Conservation (phyloP, 2,888 invertebrate species). For the Conchocele bisecta region DNA sequence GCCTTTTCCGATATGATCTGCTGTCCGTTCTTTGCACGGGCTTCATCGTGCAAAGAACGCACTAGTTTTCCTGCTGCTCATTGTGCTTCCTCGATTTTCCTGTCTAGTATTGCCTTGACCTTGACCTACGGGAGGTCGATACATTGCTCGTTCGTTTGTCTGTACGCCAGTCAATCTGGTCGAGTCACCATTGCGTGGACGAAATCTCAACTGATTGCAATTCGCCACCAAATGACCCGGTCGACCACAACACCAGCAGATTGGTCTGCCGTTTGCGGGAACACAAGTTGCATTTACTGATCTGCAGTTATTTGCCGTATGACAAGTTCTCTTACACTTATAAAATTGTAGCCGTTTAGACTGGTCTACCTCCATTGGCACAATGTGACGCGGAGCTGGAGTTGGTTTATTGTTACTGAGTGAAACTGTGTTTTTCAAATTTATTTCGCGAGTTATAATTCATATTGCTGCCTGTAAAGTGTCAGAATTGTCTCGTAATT, state of each 20-base stretch:
- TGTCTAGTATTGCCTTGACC: too few species aligned
- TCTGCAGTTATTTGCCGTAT: constrained; percentile 10
- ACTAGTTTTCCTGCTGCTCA: background rate
- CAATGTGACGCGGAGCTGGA: too few species aligned
- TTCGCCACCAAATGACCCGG: constrained; percentile 6
- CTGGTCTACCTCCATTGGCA: constrained; percentile 29
- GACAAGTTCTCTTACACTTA: constrained; percentile 4
- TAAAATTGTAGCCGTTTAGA: background rate
- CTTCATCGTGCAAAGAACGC: background rate
- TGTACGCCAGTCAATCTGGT: background rate
- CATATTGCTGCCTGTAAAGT: constrained; percentile 12
- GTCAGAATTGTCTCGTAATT: constrained; percentile 20
- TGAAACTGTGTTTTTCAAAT: too few species aligned
- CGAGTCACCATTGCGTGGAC: background rate
- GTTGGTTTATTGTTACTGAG: constrained; percentile 22
- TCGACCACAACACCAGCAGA: constrained; percentile 6
- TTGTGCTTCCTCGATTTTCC: too few species aligned
- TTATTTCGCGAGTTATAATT: constrained; percentile 20
- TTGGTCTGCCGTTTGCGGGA: background rate
- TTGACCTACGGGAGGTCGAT: too few species aligned
- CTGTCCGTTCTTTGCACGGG: background rate
- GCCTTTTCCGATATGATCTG: too few species aligned
- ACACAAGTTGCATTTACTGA: background rate
- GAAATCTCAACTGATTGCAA: background rate
- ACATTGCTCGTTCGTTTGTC: too few species aligned